Evolutionary conservation across 2,113 vertebrate species (phyloP).

Genomic region (Percina caprodes): DNA sequence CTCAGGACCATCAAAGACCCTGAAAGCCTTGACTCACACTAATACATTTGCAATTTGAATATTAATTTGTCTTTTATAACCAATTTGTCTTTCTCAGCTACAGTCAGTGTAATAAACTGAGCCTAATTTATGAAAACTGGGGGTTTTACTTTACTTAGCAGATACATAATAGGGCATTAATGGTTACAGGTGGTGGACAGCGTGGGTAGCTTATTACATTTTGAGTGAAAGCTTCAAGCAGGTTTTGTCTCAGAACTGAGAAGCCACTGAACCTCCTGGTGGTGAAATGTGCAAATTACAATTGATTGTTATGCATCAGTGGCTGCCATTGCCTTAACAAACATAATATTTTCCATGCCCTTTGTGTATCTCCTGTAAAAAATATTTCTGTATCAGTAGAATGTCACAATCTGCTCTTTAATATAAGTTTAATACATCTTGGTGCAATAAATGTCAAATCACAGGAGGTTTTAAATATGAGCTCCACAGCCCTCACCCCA

Average conservation of each 20-base stretch:
- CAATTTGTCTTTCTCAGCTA: background rate
- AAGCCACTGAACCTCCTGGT: slow-evolving; percentile 59
- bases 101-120: background rate
- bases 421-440: slow-evolving; percentile 54
- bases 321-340: slow-evolving; percentile 16
- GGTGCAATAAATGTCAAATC: slow-evolving; percentile 71
- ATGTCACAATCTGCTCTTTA: slow-evolving; percentile 41
- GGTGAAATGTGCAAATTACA: slow-evolving; percentile 62
- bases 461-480: slow-evolving; percentile 68
- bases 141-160: background rate
- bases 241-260: slow-evolving; percentile 12
- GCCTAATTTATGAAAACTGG: background rate
- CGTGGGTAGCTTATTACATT: slow-evolving; percentile 1
- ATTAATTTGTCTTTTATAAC: slow-evolving; percentile 10
- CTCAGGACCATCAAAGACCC: background rate
- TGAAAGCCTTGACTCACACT: slow-evolving; percentile 6
- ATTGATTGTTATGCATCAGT: slow-evolving; percentile 1
- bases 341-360: slow-evolving; percentile 34
- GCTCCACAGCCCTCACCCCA: slow-evolving; percentile 29
- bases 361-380: slow-evolving; percentile 37
- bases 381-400: slow-evolving; percentile 17
- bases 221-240: slow-evolving; percentile 6
- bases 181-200: slow-evolving; percentile 7
- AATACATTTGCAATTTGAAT: slow-evolving; percentile 20
- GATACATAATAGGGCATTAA: background rate